Evolutionary conservation across 2,888 invertebrate genomes (phyloP).

Genomic region (Xylophagus ater): DNA sequence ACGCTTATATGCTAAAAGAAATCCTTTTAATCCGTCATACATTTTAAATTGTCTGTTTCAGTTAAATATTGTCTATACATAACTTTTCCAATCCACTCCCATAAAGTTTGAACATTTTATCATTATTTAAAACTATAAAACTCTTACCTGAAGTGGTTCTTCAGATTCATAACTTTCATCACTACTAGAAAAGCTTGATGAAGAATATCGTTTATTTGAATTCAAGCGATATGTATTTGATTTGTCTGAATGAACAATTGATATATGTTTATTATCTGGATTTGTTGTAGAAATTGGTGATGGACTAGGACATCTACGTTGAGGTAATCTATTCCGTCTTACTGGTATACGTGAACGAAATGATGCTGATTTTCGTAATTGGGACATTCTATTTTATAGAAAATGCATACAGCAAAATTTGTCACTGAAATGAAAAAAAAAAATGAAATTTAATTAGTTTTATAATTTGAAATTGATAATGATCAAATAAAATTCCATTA

Average conservation of each 20-base stretch:
- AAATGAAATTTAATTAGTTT: too few relatives aligned
- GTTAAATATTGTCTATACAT: not conserved
- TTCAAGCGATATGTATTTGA: conserved; percentile 6
- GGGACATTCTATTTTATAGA: conserved; percentile 28
- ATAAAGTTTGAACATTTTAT: not conserved
- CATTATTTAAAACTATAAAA: not conserved
- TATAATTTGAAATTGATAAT: too few relatives aligned
- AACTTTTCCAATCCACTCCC: not conserved
- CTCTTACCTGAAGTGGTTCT: conserved; percentile 24
- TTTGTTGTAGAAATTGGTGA: conserved; percentile 14
- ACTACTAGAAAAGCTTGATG: conserved; percentile 26
- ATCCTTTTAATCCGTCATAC: not conserved
- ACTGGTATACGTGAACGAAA: conserved; percentile 29
- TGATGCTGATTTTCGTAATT: conserved; percentile 28
- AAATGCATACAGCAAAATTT: too few relatives aligned
- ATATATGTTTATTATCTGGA: conserved; percentile 3
- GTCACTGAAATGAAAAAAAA: too few relatives aligned
- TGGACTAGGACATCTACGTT: conserved; percentile 24
- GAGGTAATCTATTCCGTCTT: conserved; percentile 22
- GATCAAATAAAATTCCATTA: too few relatives aligned
- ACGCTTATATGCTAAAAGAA: too few relatives aligned
- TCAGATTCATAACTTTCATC: conserved; percentile 28
- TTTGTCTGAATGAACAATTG: conserved; percentile 1
- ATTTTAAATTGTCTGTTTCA: not conserved
- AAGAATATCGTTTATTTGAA: conserved; percentile 21